Evolutionary conservation across 2,888 invertebrate genomes (phyloP).

Genomic region (Ellobium chinense): DNA sequence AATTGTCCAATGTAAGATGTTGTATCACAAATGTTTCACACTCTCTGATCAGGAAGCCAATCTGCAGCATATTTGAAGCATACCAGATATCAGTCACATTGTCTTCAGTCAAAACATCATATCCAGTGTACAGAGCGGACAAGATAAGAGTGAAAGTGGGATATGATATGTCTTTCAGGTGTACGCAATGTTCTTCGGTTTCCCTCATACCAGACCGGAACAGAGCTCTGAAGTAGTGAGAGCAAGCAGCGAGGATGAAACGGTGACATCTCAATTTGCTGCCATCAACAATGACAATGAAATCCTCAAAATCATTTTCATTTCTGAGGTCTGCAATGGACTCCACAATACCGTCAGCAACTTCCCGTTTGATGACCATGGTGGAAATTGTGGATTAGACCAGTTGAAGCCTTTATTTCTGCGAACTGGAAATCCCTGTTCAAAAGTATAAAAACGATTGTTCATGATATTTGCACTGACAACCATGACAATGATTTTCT

Average conservation of each 20-base stretch:
- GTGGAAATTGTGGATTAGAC: too few relatives aligned
- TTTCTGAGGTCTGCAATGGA: not conserved
- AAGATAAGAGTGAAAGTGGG: not conserved
- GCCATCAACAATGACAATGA: slow-evolving; percentile 3
- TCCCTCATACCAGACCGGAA: slow-evolving; percentile 9
- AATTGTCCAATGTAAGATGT: not conserved
- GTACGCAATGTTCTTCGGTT: not conserved
- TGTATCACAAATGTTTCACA: not conserved
- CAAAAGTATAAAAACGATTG: too few relatives aligned
- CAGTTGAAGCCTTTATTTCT: too few relatives aligned
- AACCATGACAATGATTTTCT: too few relatives aligned
- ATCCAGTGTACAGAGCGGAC: not conserved
- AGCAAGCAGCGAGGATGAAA: slow-evolving; percentile 8
- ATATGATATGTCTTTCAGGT: not conserved
- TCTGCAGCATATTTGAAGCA: not conserved
- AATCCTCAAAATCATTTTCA: not conserved
- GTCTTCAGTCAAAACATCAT: not conserved
- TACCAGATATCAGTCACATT: slow-evolving; percentile 14
- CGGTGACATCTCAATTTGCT: not conserved
- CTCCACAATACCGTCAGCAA: too few relatives aligned
- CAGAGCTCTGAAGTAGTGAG: not conserved
- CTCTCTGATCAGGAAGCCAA: not conserved
- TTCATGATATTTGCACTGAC: too few relatives aligned
- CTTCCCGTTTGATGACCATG: too few relatives aligned
- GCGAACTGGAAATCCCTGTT: too few relatives aligned